Evolutionary conservation across 2,797 vertebrate genomes (phyloP).

Genomic region (Peromyscus nudipes): DNA sequence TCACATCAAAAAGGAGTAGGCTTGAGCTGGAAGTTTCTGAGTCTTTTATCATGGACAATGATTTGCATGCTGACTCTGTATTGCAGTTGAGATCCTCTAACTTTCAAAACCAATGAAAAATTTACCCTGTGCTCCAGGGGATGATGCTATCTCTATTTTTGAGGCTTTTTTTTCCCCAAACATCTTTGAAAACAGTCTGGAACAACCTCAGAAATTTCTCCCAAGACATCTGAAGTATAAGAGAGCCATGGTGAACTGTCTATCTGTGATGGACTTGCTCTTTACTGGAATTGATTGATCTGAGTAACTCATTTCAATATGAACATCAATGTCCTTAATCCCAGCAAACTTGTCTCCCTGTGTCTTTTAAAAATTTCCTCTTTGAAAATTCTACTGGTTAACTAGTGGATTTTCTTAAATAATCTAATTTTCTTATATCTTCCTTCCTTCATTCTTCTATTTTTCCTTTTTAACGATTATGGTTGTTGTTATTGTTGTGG

Average conservation of each 20-base stretch:
- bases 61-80: neutral
- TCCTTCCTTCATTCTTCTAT: neutral
- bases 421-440: neutral
- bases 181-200: conserved; percentile 1
- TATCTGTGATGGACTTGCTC: neutral
- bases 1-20: neutral
- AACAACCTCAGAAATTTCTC: neutral
- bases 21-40: neutral
- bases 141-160: neutral
- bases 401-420: neutral
- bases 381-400: neutral
- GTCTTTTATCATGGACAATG: neutral
- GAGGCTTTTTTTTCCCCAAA: neutral
- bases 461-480: neutral
- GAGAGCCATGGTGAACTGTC: neutral
- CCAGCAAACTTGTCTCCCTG: neutral
- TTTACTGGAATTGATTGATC: conserved; percentile 22
- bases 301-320: neutral
- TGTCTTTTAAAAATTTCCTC: conserved; percentile 7
- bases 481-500: neutral
- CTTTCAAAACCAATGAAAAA: neutral
- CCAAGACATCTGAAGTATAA: neutral
- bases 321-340: neutral
- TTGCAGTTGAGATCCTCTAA: neutral
- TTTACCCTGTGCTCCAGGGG: neutral